These are phyloP conservation scores for Molorchus minor DNA, from an alignment of 2,888 invertebrate genomes.

Conservation along the genomic window DNA sequence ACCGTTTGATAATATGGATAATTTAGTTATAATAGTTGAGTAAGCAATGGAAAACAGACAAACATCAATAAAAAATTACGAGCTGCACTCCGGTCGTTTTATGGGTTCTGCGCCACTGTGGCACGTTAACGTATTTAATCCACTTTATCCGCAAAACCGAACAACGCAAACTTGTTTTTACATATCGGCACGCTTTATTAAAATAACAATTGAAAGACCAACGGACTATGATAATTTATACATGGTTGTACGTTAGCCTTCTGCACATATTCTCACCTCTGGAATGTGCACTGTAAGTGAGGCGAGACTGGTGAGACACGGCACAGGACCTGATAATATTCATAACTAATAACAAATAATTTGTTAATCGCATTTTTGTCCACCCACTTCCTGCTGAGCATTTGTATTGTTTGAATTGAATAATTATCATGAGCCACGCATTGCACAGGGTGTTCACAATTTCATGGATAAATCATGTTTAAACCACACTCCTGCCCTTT, in stretches of 20 bases:
- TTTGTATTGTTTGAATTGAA: too few relatives aligned
- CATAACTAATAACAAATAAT: not conserved
- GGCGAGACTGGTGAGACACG: not conserved
- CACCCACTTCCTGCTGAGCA: too few relatives aligned
- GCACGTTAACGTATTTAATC: constrained; percentile 11
- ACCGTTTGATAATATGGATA: too few relatives aligned
- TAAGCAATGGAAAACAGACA: too few relatives aligned
- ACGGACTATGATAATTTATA: constrained; percentile 8
- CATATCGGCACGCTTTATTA: constrained; percentile 24
- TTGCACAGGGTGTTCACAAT: too few relatives aligned
- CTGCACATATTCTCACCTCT: not conserved
- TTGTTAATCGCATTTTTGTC: too few relatives aligned
- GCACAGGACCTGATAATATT: not conserved
- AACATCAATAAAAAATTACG: too few relatives aligned
- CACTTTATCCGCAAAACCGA: constrained; percentile 17
- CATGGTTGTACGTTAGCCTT: not conserved
- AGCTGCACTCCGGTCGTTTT: too few relatives aligned
- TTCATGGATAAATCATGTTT: too few relatives aligned
- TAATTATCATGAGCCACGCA: too few relatives aligned
- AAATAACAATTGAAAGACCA: constrained; percentile 19
- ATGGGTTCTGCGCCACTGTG: constrained; percentile 18
- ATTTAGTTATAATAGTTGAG: too few relatives aligned
- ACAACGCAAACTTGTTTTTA: constrained; percentile 18
- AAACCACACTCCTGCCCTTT: too few relatives aligned
- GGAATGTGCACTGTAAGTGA: constrained; percentile 3